phyloP scores from a whole-genome alignment of 2,888 invertebrate genomes.

The Rhingia campestris region DNA sequence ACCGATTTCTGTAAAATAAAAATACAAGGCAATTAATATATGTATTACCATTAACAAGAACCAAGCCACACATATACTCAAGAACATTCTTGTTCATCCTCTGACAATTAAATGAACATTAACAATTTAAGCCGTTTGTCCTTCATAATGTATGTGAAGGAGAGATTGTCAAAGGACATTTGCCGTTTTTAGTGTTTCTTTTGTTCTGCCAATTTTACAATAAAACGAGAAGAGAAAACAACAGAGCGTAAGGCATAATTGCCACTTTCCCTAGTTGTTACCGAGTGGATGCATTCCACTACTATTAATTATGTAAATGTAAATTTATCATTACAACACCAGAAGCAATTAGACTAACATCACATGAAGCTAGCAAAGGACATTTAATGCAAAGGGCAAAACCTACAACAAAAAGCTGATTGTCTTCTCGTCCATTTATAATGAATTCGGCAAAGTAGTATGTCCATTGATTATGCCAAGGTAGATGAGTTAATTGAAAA shows the following conservation, averaged over 20 bases:
- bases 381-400: background rate
- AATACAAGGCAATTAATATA: slow-evolving; percentile 8
- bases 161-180: slow-evolving; percentile 40
- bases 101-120: slow-evolving; percentile 34
- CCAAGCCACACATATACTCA: background rate
- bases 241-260: slow-evolving; percentile 29
- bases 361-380: no score
- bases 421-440: slow-evolving; percentile 44
- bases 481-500: slow-evolving; percentile 62
- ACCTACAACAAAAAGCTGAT: slow-evolving; percentile 7
- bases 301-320: slow-evolving; percentile 64
- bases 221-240: slow-evolving; percentile 13
- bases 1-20: slow-evolving; percentile 84
- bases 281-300: slow-evolving; percentile 30
- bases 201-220: background rate
- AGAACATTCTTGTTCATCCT: background rate
- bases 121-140: slow-evolving; percentile 13
- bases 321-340: slow-evolving; percentile 57
- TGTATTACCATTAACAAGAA: background rate
- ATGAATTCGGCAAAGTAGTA: slow-evolving; percentile 60
- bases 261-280: slow-evolving; percentile 58
- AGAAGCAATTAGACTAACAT: slow-evolving; percentile 4
- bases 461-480: slow-evolving; percentile 51
- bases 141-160: slow-evolving; percentile 1
- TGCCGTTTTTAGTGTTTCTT: slow-evolving; percentile 15